Evolutionary conservation across 2,113 vertebrate genomes (phyloP).

Genomic region (Theristicus caerulescens): DNA sequence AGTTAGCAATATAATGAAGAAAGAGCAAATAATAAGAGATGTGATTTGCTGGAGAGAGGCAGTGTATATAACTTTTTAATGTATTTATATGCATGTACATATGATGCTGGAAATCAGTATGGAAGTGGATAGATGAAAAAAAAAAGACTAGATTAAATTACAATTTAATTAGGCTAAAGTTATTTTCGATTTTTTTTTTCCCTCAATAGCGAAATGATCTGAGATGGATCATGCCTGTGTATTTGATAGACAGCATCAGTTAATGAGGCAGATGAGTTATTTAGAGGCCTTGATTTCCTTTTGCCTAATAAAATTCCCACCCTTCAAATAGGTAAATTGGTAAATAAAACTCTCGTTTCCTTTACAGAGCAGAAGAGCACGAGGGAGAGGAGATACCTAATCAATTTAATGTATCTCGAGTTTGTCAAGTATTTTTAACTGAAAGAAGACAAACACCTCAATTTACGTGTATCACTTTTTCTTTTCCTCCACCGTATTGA

Average conservation of each 20-base stretch:
- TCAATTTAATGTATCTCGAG: constrained; percentile 1
- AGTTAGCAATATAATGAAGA: constrained; percentile 31
- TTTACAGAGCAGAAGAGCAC: not conserved
- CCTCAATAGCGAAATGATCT: not conserved
- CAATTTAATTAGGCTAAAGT: not conserved
- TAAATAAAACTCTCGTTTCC: constrained; percentile 37
- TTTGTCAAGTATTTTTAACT: constrained; percentile 48
- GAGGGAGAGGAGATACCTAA: not conserved
- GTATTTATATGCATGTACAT: not conserved
- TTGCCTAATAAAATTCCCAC: constrained; percentile 25
- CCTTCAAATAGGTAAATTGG: constrained; percentile 31
- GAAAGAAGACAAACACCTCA: not conserved
- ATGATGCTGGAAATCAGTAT: not conserved
- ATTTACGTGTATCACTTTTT: not conserved
- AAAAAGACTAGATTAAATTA: not conserved
- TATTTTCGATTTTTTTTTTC: constrained; percentile 9
- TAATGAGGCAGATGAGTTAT: not conserved
- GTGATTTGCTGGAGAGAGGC: not conserved
- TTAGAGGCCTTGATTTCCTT: constrained; percentile 30
- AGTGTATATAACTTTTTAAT: not conserved
- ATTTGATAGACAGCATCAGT: not conserved
- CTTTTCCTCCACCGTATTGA: constrained; percentile 13
- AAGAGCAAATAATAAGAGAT: not conserved
- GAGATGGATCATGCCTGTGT: not conserved
- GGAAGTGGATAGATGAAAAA: not conserved